These are phyloP conservation scores for Pangasius krempfi DNA, from an alignment of 2,797 vertebrate species.

Conservation along the genomic window DNA sequence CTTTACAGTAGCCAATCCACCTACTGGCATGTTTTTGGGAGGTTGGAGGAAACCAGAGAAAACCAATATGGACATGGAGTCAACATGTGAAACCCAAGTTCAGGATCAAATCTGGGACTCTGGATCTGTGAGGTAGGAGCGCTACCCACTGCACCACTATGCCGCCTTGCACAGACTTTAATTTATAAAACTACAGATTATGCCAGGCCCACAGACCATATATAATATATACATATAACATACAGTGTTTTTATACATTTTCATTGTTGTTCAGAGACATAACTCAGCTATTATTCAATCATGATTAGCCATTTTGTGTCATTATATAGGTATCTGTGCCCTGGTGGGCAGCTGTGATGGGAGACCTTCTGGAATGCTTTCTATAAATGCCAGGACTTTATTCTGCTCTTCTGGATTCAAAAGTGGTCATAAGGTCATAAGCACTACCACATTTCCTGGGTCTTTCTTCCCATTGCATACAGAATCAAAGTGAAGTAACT, in stretches of 20 bases:
- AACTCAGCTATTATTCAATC: not conserved
- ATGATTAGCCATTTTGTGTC: not conserved
- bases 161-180: not conserved
- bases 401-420: not conserved
- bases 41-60: not conserved
- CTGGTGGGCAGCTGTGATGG: not conserved
- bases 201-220: not conserved
- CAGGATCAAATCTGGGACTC: not conserved
- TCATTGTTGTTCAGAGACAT: not conserved
- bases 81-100: not conserved
- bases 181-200: not conserved
- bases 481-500: not conserved
- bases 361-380: not conserved
- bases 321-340: not conserved
- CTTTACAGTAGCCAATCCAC: not conserved
- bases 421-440: not conserved
- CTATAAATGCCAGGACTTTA: not conserved
- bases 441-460: not conserved
- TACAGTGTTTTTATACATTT: not conserved
- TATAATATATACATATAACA: not conserved
- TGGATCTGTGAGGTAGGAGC: not conserved
- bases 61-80: not conserved
- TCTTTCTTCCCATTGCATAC: not conserved
- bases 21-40: not conserved
- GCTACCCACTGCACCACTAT: not conserved